These are phyloP conservation scores for Sebastiscus albofasciatus DNA, from an alignment of 2,797 vertebrate genomes.

Conservation along the genomic window DNA sequence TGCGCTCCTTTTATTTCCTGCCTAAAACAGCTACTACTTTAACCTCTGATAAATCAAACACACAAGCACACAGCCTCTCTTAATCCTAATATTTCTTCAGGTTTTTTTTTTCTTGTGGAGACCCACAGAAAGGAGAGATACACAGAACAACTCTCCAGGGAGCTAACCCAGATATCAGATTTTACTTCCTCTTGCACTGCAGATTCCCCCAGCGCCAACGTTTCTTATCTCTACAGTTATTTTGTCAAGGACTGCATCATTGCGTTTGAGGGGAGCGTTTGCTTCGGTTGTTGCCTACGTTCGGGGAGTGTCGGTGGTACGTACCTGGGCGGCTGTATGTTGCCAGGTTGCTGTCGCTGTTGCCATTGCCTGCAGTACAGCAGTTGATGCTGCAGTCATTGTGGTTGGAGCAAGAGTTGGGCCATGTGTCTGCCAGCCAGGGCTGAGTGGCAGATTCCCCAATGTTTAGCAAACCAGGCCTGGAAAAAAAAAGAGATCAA, in stretches of 20 bases:
- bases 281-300: slow-evolving; percentile 24
- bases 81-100: slow-evolving; percentile 74
- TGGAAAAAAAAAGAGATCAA: slow-evolving; percentile 58
- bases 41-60: slow-evolving; percentile 83
- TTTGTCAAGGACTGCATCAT: slow-evolving; percentile 51
- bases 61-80: slow-evolving; percentile 61
- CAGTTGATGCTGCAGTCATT: slow-evolving; percentile 99
- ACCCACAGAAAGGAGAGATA: slow-evolving; percentile 60
- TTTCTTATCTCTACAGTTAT: slow-evolving; percentile 62
- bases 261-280: slow-evolving; percentile 31
- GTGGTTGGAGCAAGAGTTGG: slow-evolving; percentile 96
- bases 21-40: slow-evolving; percentile 79
- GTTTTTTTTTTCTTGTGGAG: slow-evolving; percentile 65
- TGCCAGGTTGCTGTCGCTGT: slow-evolving; percentile 97
- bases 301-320: slow-evolving; percentile 33
- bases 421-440: slow-evolving; percentile 99
- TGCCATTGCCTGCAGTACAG: slow-evolving; percentile 94
- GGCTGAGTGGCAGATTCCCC: slow-evolving; percentile 93
- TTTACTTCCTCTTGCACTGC: slow-evolving; percentile 58
- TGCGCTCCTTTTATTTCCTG: slow-evolving; percentile 80
- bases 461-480: slow-evolving; percentile 97
- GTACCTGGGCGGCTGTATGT: slow-evolving; percentile 98
- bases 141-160: slow-evolving; percentile 68
- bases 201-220: slow-evolving; percentile 47
- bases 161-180: slow-evolving; percentile 80